Conservation (phyloP, 2,113 vertebrate genomes). For the Lipotes vexillifer region DNA sequence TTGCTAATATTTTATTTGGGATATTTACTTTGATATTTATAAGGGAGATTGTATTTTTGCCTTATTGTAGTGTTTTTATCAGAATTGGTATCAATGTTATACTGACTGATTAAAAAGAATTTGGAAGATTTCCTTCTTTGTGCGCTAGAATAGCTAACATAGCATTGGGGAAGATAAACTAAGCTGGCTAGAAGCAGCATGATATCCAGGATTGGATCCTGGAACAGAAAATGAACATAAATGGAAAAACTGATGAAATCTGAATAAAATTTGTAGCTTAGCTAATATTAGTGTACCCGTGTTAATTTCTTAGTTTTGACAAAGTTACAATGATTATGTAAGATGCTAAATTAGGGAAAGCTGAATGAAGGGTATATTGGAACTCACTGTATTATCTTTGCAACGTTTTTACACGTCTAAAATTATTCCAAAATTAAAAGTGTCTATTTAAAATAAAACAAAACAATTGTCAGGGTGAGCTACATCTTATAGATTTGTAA, state of each 20-base stretch:
- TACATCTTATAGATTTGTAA: neutral
- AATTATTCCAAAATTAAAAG: neutral
- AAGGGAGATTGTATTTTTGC: neutral
- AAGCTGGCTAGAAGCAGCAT: neutral
- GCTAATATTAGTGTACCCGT: neutral
- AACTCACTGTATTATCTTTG: neutral
- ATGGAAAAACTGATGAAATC: neutral
- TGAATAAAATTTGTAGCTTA: neutral
- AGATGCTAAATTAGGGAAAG: constrained; percentile 2
- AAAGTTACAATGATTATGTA: neutral
- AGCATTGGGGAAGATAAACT: neutral
- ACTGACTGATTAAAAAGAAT: neutral
- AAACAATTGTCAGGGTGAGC: neutral
- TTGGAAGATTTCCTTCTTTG: neutral
- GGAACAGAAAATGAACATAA: neutral
- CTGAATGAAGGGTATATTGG: neutral
- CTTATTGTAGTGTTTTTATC: neutral
- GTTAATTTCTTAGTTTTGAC: constrained; percentile 26
- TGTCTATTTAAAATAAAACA: neutral
- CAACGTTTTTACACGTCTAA: neutral
- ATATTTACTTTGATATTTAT: neutral
- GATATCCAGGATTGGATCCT: neutral
- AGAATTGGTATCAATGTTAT: neutral
- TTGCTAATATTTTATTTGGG: neutral
- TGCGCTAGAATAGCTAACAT: neutral